Evolutionary conservation across 2,797 vertebrate genomes (phyloP).

Genomic region (Calcarius lapponicus): DNA sequence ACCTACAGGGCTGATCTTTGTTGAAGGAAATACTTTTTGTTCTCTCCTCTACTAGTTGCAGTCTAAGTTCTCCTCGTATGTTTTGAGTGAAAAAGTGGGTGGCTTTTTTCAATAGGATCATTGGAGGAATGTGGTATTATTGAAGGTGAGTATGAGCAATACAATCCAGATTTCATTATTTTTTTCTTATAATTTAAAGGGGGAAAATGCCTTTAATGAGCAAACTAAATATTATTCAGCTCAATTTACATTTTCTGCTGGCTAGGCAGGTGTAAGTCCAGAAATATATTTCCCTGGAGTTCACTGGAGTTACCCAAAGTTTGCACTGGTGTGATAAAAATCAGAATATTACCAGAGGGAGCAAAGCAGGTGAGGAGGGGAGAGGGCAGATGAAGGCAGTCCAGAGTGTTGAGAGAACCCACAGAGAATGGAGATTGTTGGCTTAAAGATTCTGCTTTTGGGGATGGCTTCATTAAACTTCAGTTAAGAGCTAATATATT

Average conservation of each 20-base stretch:
- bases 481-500: neutral
- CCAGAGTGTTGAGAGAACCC: neutral
- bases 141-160: neutral
- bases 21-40: neutral
- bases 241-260: constrained; percentile 19
- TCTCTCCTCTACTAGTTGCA: neutral
- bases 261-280: constrained; percentile 6
- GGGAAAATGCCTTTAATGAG: neutral
- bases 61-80: neutral
- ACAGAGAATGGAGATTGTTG: neutral
- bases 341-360: neutral
- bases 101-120: neutral
- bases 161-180: neutral
- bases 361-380: neutral
- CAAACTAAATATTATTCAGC: neutral
- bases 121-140: neutral
- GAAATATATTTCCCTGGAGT: constrained; percentile 15
- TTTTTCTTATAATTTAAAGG: neutral
- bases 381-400: neutral
- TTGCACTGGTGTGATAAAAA: neutral
- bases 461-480: constrained; percentile 14
- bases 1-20: neutral
- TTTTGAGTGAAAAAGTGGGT: neutral
- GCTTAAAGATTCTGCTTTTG: neutral
- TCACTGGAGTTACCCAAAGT: neutral